phyloP scores from a whole-genome alignment of 2,797 vertebrate genomes.

The Anguilla pacifica region DNA sequence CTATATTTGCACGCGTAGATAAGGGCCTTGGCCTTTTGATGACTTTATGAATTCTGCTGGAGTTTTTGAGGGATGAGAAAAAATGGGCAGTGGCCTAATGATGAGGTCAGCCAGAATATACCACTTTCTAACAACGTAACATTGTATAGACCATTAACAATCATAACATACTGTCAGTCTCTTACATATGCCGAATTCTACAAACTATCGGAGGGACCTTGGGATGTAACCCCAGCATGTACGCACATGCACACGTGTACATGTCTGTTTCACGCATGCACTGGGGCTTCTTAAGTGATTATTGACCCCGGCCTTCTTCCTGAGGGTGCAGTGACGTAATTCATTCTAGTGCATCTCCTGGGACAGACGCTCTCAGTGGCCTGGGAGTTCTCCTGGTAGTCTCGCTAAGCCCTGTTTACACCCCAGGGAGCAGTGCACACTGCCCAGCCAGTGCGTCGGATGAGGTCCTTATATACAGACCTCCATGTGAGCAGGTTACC shows the following conservation, averaged over 20 bases:
- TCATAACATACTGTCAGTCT: too few species aligned
- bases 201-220: background rate
- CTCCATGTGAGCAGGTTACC: background rate
- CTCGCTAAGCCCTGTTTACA: background rate
- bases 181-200: too few species aligned
- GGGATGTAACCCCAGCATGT: background rate
- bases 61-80: background rate
- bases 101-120: too few species aligned
- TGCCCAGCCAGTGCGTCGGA: too few species aligned
- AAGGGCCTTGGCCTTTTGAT: too few species aligned
- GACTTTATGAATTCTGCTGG: background rate
- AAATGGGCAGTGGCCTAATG: too few species aligned
- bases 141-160: too few species aligned
- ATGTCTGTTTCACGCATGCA: background rate
- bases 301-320: background rate
- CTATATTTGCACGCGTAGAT: too few species aligned
- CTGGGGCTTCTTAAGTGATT: background rate
- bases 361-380: constrained; percentile 70
- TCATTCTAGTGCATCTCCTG: constrained; percentile 63
- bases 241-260: background rate
- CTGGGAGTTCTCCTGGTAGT: constrained; percentile 44
- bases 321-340: constrained; percentile 60
- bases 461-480: background rate
- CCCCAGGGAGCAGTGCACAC: background rate
- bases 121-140: too few species aligned